phyloP scores from a whole-genome alignment of 2,888 invertebrate species.

The Coremacera marginata region DNA sequence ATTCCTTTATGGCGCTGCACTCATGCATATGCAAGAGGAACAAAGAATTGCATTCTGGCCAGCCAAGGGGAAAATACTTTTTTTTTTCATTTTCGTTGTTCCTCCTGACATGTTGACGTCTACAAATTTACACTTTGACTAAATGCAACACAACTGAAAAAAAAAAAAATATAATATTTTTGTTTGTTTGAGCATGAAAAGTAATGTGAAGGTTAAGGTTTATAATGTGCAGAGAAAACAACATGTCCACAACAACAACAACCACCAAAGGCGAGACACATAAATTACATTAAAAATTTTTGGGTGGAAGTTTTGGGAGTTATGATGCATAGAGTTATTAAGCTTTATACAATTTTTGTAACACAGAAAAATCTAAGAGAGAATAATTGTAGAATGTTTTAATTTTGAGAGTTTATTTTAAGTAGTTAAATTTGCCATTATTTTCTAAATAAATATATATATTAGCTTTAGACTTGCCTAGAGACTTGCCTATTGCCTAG shows the following conservation, averaged over 20 bases:
- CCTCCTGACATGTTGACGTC: constrained; percentile 2
- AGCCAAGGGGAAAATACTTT: not conserved
- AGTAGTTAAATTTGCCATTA: no score
- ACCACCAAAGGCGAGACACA: constrained; percentile 6
- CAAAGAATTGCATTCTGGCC: not conserved
- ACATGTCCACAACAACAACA: constrained; percentile 11
- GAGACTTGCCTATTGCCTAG: no score
- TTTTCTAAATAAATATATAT: no score
- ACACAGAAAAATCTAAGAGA: no score
- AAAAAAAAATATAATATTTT: not conserved
- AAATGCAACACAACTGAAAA: not conserved
- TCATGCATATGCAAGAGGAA: not conserved
- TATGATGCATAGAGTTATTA: no score
- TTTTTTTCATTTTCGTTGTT: constrained; percentile 15
- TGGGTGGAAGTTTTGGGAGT: no score
- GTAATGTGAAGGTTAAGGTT: constrained; percentile 26
- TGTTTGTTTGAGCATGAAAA: not conserved
- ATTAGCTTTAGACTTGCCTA: no score
- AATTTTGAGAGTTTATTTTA: no score
- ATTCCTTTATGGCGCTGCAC: not conserved
- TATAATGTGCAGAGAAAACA: not conserved
- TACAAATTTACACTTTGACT: constrained; percentile 13
- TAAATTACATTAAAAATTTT: constrained; percentile 15
- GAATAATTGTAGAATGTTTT: no score
- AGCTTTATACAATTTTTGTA: no score